These are phyloP conservation scores for Rhopalosiphum maidis DNA, from an alignment of 1,140 invertebrate genomes.

Conservation along the genomic window DNA sequence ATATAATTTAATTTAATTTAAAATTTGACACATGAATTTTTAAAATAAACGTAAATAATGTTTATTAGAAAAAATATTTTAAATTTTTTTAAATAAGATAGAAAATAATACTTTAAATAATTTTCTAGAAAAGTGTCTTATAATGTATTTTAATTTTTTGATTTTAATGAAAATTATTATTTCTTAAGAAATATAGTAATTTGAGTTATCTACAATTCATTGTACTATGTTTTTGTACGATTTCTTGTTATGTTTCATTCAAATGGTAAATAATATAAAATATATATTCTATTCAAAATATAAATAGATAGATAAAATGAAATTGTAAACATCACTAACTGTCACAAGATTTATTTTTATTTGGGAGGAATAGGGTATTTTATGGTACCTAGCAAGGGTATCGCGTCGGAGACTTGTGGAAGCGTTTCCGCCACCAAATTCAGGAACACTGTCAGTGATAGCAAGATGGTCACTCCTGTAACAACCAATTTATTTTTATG, in stretches of 20 bases:
- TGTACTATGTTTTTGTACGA: conserved; percentile 41
- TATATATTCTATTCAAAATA: conserved; percentile 60
- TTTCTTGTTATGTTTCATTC: conserved; percentile 50
- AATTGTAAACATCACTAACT: conserved; percentile 52
- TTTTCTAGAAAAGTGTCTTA: not conserved
- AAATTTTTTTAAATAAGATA: not conserved
- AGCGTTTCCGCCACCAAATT: conserved; percentile 94
- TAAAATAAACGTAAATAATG: not conserved
- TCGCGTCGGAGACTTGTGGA: conserved; percentile 93
- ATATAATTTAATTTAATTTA: not conserved
- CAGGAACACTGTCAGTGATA: conserved; percentile 99
- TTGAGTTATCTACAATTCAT: not conserved
- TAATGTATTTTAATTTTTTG: not conserved
- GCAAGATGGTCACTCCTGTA: conserved; percentile 99
- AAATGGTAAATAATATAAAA: conserved; percentile 59
- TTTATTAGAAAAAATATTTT: not conserved
- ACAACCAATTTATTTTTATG: conserved; percentile 62
- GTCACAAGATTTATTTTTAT: conserved; percentile 38
- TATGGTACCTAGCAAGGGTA: conserved; percentile 87
- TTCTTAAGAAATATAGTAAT: not conserved
- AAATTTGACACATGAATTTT: not conserved
- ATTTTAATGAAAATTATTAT: not conserved
- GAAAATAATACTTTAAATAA: not conserved
- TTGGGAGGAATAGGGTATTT: conserved; percentile 49
- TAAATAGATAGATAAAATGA: conserved; percentile 52